Base-by-base conservation (phyloP, 2,797 vertebrate genomes). In the Enteromius anoplus region DNA sequence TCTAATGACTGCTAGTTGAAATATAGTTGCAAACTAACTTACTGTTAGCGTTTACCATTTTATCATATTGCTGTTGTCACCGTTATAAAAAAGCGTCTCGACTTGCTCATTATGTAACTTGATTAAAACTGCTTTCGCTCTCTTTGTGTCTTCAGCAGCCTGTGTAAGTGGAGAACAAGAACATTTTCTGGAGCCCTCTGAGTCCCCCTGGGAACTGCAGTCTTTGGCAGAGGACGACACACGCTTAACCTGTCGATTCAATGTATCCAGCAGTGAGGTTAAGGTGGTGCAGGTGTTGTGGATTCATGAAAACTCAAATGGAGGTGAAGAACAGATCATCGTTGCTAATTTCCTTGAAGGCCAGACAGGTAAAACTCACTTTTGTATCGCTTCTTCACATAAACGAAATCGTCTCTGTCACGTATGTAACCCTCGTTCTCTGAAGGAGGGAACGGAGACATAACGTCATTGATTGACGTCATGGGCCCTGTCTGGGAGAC, bases 271-370 rank as follows among this genome's bases (percentile, higher is more conserved):
- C 12, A 29, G 78, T 0, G 14, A 0, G 0, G 19, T 6, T 11
- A 60, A 76, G 82, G 82, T 91, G 66, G 90, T 95, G 80, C 97
- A 98, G 91, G 95, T 98, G 86, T 95, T 90, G 3, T 98, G 97
- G 97, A 90, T 84, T 51, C 96, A 94, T 68, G 40, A 87, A 19
- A 83, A 40, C 0, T 1, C 42, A 0, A 90, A 90, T 10, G 85
- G 53, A n/a, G 5, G 0, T 17, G 92, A 90, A 78, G 91, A 94
- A 1, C 92, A 92, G 81, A 92, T 95, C 73, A 92, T 94, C 86
- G 85, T 79, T 0, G 93, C 90, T 1, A 90, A 95, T 83, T 81
- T 29, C 5, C 0, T 0, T 0, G 84, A 90, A 0, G 94, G 93
- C 72, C 92, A 93, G 83, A 90, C 84, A 60, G 91, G 94, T 95